A percentile compares a stretch with the other conserved stretches of the same genome.
phyloP scores from a whole-genome alignment of 2,113 vertebrate genomes.

The Myodes glareolus region DNA sequence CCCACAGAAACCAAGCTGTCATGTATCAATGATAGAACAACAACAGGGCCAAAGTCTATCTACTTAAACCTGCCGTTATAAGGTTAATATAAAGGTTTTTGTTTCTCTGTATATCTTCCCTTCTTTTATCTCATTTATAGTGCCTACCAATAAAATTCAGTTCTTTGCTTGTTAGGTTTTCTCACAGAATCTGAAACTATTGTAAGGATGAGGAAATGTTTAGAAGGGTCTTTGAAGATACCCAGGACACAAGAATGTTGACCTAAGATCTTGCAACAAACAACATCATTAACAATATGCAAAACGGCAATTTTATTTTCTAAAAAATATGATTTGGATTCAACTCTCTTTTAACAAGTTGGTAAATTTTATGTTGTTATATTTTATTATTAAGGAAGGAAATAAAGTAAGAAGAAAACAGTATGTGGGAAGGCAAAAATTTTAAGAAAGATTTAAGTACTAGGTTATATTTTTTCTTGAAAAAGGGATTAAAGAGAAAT shows the following conservation, averaged over 20 bases:
- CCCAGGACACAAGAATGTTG: not conserved
- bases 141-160: not conserved
- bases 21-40: not conserved
- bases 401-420: not conserved
- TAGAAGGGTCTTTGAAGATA: not conserved
- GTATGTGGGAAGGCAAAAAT: not conserved
- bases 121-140: not conserved
- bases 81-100: not conserved
- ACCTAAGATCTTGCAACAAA: not conserved
- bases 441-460: not conserved
- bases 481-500: not conserved
- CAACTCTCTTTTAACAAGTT: not conserved
- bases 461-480: not conserved
- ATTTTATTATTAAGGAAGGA: not conserved
- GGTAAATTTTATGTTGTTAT: not conserved
- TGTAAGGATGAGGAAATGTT: not conserved
- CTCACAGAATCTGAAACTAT: not conserved
- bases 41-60: not conserved
- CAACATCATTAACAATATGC: not conserved
- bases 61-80: not conserved
- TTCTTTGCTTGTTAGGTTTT: not conserved
- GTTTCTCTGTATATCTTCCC: not conserved
- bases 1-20: not conserved
- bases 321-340: not conserved
- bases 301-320: not conserved